These are phyloP conservation scores for Lasioglossum figueresi DNA, from an alignment of 2,888 invertebrate genomes.

Conservation along the genomic window DNA sequence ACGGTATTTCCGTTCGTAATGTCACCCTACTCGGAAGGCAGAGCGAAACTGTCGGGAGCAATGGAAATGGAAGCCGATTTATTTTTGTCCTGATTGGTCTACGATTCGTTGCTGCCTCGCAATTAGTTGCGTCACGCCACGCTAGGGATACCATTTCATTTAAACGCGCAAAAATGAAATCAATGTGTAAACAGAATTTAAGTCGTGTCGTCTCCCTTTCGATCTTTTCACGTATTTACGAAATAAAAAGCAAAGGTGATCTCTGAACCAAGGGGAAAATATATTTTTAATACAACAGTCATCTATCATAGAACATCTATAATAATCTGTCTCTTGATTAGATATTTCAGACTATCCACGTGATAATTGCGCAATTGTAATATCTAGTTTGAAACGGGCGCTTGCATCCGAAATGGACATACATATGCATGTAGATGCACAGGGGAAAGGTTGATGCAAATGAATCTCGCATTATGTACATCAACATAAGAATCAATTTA, in stretches of 20 bases:
- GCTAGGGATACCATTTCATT: neutral
- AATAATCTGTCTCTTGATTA: neutral
- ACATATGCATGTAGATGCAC: neutral
- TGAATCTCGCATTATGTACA: neutral
- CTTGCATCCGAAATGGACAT: neutral
- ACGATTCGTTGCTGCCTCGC: neutral
- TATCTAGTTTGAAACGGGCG: constrained; percentile 8
- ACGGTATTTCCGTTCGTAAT: neutral
- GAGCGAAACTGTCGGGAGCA: neutral
- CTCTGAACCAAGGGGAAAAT: neutral
- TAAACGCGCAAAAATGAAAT: neutral
- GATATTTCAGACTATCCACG: neutral
- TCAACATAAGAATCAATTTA: constrained; percentile 41
- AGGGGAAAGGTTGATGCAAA: neutral
- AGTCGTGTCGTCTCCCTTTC: neutral
- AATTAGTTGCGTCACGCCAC: neutral
- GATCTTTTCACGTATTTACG: neutral
- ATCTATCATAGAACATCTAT: neutral
- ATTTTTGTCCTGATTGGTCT: constrained; percentile 1
- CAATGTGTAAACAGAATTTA: neutral
- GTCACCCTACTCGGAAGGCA: neutral
- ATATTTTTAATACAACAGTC: neutral
- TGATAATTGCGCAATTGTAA: constrained; percentile 17
- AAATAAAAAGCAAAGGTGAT: neutral
- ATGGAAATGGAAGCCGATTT: neutral